These are phyloP conservation scores for Heteromyza rotundicornis DNA, from an alignment of 2,888 invertebrate species.

Conservation along the genomic window DNA sequence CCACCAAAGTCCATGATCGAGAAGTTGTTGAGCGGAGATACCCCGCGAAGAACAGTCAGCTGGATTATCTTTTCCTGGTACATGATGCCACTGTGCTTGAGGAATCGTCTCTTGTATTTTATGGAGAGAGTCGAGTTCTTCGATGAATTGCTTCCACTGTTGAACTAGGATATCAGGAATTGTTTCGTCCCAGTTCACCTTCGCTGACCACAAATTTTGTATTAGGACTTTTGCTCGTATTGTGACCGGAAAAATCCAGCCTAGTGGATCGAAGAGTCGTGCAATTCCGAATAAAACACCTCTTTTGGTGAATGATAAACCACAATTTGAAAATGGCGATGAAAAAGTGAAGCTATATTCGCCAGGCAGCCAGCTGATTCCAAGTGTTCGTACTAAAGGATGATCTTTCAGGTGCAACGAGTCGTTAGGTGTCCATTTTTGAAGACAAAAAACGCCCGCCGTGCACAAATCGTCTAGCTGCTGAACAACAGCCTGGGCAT, in stretches of 20 bases:
- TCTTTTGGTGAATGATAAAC: no score
- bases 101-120: no score
- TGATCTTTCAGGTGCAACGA: not conserved
- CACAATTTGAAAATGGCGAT: no score
- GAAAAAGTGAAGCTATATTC: no score
- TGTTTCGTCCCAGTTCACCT: slow-evolving; percentile 7
- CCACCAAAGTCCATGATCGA: no score
- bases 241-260: slow-evolving; percentile 1
- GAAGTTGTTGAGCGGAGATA: no score
- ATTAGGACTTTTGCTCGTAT: not conserved
- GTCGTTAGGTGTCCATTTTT: slow-evolving; percentile 10
- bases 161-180: not conserved
- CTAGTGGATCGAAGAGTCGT: slow-evolving; percentile 2
- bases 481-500: not conserved
- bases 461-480: not conserved
- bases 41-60: no score
- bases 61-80: no score
- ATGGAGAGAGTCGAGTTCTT: slow-evolving; percentile 1
- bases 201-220: not conserved
- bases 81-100: no score
- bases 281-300: no score
- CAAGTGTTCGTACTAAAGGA: no score
- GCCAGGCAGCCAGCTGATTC: no score
- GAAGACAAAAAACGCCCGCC: slow-evolving; percentile 1
- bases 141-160: not conserved